Conservation (phyloP, 2,113 vertebrate species). For the Myotis yumanensis region DNA sequence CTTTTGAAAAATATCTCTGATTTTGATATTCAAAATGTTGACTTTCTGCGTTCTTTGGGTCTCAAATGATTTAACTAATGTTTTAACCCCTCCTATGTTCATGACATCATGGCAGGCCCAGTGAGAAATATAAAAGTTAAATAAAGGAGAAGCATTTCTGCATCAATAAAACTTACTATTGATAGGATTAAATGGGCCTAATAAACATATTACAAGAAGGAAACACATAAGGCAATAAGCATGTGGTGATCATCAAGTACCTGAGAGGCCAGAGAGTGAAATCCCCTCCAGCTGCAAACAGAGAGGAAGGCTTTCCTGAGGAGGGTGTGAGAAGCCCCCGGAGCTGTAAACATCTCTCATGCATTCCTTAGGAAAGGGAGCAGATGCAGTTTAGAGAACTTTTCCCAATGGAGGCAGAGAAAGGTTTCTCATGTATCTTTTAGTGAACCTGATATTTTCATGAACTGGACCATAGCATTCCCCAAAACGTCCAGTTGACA, state of each 20-base stretch:
- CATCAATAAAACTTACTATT: background rate
- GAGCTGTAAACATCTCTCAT: accelerated
- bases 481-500: background rate
- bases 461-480: background rate
- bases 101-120: background rate
- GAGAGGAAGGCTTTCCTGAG: background rate
- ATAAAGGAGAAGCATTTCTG: background rate
- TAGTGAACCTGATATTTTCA: background rate
- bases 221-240: background rate
- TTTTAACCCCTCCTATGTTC: background rate
- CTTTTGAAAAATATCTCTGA: background rate
- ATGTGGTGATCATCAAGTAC: background rate
- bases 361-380: background rate
- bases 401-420: background rate
- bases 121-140: background rate
- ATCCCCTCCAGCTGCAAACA: background rate
- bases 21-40: background rate
- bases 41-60: background rate
- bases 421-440: too few species aligned
- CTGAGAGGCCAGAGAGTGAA: background rate
- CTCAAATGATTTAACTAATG: background rate
- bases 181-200: background rate
- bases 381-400: background rate
- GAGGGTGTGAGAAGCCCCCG: background rate
- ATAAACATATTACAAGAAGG: background rate